Evolutionary conservation across 2,113 vertebrate genomes (phyloP), one percentile per base, ranked within the genome.

Genomic region (Narcine bancroftii): DNA sequence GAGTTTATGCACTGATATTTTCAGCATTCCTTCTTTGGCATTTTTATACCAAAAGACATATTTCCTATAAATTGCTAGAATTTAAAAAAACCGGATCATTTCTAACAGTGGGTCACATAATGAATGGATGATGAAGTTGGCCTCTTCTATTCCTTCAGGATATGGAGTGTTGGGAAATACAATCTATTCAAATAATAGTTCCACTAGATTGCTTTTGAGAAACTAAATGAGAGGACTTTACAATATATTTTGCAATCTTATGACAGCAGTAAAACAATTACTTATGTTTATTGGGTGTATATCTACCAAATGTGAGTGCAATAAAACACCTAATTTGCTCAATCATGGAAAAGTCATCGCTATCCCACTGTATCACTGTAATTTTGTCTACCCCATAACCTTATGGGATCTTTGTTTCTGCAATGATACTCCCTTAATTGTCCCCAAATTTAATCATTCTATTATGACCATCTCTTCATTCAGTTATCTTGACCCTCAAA

Each of bases 201-300:
- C 45, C 26, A 21, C 1, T 47, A 29, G 24, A 50, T 81, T 81
- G 76, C 45, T 79, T 77, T 79, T 81, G 24, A 81, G 21, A 45
- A 26, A 81, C 2, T 7, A 29, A 47, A 50, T 29, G 77, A 47
- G 10, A 50, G 24, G 33, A 81, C 47, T 50, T 81, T 50, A 81
- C 26, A 50, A 3, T 33, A 42, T 81, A 53, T 45, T 81, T 50
- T 81, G 47, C 24, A 45, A 29, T 9, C 2, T 53, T 45, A 50
- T 81, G 47, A 29, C 50, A 29, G 45, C 77, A 81, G 47, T 81
- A 81, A 81, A 81, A 81, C 77, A 50, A 81, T 81, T 81, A 81
- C 45, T 29, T 81, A 17, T 50, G 45, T 81, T 81, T 33, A 50
- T 50, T 29, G 47, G 26, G 50, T 50, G 77, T 26, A 81, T 29